Evolutionary conservation across 2,113 vertebrate genomes (phyloP).

Genomic region (Myotis davidii): DNA sequence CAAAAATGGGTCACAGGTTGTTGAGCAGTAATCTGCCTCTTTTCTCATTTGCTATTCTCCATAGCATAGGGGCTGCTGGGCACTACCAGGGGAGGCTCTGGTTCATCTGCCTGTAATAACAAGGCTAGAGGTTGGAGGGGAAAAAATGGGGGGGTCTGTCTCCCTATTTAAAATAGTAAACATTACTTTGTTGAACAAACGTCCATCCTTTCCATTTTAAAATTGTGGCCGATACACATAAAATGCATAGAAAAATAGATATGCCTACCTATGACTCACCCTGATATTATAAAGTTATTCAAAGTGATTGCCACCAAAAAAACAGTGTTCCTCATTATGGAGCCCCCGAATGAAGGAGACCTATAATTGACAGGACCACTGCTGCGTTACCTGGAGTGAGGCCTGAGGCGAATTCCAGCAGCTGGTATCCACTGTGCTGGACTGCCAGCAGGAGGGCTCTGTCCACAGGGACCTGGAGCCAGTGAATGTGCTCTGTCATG

Average conservation of each 20-base stretch:
- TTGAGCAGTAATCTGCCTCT: background rate
- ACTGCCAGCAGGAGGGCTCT: background rate
- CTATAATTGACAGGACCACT: background rate
- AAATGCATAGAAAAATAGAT: background rate
- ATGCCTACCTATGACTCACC: background rate
- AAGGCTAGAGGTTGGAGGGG: background rate
- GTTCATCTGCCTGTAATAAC: background rate
- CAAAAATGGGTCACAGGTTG: background rate
- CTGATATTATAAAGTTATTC: too few species aligned
- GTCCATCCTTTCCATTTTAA: background rate
- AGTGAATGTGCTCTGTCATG: background rate
- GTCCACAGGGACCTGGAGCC: background rate
- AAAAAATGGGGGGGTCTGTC: background rate
- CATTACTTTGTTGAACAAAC: background rate
- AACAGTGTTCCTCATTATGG: background rate
- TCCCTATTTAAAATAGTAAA: background rate
- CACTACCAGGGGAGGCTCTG: background rate
- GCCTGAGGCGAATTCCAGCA: background rate
- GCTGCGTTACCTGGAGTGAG: background rate
- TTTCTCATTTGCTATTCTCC: background rate
- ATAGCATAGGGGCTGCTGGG: background rate
- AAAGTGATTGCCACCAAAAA: background rate
- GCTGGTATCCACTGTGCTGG: background rate
- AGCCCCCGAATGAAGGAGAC: background rate
- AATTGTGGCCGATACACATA: background rate